Conservation (phyloP, 2,113 vertebrate species). For the Numida meleagris region DNA sequence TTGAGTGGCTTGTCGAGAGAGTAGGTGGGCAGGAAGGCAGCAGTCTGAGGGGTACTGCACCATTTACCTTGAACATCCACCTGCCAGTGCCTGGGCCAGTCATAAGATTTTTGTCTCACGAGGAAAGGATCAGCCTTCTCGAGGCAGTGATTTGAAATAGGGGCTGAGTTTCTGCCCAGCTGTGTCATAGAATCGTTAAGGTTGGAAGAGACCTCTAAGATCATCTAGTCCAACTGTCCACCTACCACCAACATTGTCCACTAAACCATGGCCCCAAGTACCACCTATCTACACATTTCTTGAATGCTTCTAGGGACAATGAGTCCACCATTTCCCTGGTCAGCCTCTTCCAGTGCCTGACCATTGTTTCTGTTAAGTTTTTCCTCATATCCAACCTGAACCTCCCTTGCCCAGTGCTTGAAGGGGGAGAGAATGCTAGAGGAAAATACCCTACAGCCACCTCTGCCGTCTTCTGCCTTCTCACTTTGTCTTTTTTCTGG, state of each 20-base stretch:
- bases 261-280: no score
- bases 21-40: not conserved
- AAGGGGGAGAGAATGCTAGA: not conserved
- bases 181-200: no score
- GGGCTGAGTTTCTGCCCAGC: accelerated
- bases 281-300: no score
- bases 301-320: no score
- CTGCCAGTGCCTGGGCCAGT: not conserved
- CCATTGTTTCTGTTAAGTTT: no score
- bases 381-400: no score
- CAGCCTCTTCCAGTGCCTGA: no score
- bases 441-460: not conserved
- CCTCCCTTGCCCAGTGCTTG: not conserved
- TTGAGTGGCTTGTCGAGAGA: not conserved
- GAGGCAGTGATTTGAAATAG: not conserved
- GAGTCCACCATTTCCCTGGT: no score
- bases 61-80: not conserved
- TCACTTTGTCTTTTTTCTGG: not conserved
- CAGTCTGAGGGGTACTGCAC: not conserved
- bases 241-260: no score
- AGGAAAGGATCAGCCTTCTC: not conserved
- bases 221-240: no score
- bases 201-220: no score
- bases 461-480: not conserved
- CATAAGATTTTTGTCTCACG: not conserved